phyloP scores from a whole-genome alignment of 2,888 invertebrate genomes.

The Hyles lineata region DNA sequence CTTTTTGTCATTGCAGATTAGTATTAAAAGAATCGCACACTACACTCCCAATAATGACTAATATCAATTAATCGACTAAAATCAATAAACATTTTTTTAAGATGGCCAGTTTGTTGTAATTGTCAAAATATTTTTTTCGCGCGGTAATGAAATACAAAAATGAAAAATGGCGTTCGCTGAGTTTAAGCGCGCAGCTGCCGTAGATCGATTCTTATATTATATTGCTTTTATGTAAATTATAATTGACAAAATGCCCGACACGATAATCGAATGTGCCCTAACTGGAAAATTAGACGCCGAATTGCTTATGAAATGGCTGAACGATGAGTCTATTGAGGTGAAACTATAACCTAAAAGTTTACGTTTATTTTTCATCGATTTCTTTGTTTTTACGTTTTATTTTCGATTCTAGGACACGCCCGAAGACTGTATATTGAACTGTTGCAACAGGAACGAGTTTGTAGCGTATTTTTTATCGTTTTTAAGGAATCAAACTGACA shows the following conservation, averaged over 20 bases:
- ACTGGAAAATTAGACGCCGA: conserved; percentile 69
- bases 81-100: background rate
- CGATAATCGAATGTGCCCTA: conserved; percentile 77
- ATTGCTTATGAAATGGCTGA: conserved; percentile 76
- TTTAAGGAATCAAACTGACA: conserved; percentile 82
- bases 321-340: conserved; percentile 72
- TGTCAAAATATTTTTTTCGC: background rate
- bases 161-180: conserved; percentile 41
- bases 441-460: conserved; percentile 80
- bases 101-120: background rate
- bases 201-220: conserved; percentile 56
- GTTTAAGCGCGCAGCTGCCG: conserved; percentile 50
- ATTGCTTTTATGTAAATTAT: conserved; percentile 43
- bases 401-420: conserved; percentile 66
- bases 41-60: too few species aligned
- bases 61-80: conserved; percentile 1
- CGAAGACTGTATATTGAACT: conserved; percentile 68
- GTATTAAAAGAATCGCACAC: too few species aligned
- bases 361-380: conserved; percentile 31
- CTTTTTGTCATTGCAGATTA: too few species aligned
- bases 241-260: conserved; percentile 72
- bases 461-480: conserved; percentile 84
- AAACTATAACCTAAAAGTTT: conserved; percentile 59
- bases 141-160: background rate
- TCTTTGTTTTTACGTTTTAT: conserved; percentile 38